phyloP scores from a whole-genome alignment of 2,797 vertebrate genomes.

The Hypotaenidia okinawae region DNA sequence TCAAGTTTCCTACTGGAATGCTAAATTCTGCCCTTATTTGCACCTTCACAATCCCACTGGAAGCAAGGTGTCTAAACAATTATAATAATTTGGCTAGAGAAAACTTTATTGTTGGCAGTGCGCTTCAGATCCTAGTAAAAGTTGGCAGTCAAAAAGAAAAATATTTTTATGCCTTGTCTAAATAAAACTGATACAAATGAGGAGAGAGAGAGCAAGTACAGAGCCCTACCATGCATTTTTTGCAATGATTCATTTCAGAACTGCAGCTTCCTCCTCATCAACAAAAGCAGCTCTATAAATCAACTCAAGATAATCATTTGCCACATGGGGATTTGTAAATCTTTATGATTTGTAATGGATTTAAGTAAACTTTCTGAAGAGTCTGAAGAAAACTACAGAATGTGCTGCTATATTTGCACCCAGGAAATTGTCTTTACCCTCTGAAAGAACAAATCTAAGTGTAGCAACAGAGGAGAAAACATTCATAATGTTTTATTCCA shows the following conservation, averaged over 20 bases:
- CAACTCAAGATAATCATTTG: not conserved
- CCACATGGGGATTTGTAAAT: not conserved
- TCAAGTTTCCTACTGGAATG: conserved; percentile 20
- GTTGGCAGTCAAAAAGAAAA: not conserved
- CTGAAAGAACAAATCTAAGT: not conserved
- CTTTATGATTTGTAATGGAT: not conserved
- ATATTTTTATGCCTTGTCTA: not conserved
- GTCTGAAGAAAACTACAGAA: not conserved
- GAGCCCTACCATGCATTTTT: not conserved
- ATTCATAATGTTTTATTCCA: not conserved
- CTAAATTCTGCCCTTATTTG: conserved; percentile 46
- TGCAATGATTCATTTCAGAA: not conserved
- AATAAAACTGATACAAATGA: not conserved
- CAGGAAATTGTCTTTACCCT: not conserved
- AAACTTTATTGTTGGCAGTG: conserved; percentile 20
- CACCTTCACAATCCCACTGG: conserved; percentile 7
- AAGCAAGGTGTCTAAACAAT: conserved; percentile 52
- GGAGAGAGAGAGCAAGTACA: not conserved
- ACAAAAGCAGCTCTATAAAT: not conserved
- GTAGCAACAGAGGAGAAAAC: not conserved
- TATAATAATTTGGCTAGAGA: conserved; percentile 24
- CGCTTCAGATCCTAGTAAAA: not conserved
- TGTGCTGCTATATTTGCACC: not conserved
- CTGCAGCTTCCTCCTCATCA: not conserved
- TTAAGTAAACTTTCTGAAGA: not conserved